Percentiles rank a stretch among this genome's conserved stretches.
These are phyloP conservation scores for Drosophila repleta DNA, from an alignment of 1,140 invertebrate species.

Conservation along the genomic window DNA sequence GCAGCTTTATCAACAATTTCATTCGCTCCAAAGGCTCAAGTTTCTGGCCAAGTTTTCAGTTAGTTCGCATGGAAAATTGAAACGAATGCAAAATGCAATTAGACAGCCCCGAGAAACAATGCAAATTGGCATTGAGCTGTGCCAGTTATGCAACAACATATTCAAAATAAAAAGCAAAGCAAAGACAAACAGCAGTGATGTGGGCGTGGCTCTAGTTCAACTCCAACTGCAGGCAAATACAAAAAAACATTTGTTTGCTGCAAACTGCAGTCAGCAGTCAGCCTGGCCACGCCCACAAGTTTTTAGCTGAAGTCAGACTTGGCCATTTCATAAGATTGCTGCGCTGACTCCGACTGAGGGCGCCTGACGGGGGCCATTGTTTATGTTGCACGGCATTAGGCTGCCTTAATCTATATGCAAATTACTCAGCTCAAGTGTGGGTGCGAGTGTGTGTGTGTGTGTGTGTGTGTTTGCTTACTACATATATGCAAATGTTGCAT, in stretches of 20 bases:
- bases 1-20: too few relatives aligned
- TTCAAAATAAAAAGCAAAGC: slow-evolving; percentile 4
- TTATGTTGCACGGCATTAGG: slow-evolving; percentile 47
- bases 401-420: slow-evolving; percentile 62
- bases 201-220: too few relatives aligned
- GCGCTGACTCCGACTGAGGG: slow-evolving; percentile 23
- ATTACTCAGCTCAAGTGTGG: slow-evolving; percentile 30
- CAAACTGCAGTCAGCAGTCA: not conserved
- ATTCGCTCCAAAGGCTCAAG: too few relatives aligned
- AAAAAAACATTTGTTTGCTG: slow-evolving; percentile 18
- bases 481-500: slow-evolving; percentile 24
- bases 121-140: slow-evolving; percentile 21
- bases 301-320: not conserved
- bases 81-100: slow-evolving; percentile 36
- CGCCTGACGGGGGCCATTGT: slow-evolving; percentile 32
- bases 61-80: not conserved
- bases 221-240: too few relatives aligned
- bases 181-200: too few relatives aligned
- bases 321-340: slow-evolving; percentile 24
- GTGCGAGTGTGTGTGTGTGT: slow-evolving; percentile 13
- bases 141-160: slow-evolving; percentile 52
- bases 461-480: not conserved
- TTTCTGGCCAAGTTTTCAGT: not conserved
- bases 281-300: slow-evolving; percentile 30
- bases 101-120: slow-evolving; percentile 34